phyloP scores from a whole-genome alignment of 2,797 vertebrate species.

The Hapalemur alaotrensis region DNA sequence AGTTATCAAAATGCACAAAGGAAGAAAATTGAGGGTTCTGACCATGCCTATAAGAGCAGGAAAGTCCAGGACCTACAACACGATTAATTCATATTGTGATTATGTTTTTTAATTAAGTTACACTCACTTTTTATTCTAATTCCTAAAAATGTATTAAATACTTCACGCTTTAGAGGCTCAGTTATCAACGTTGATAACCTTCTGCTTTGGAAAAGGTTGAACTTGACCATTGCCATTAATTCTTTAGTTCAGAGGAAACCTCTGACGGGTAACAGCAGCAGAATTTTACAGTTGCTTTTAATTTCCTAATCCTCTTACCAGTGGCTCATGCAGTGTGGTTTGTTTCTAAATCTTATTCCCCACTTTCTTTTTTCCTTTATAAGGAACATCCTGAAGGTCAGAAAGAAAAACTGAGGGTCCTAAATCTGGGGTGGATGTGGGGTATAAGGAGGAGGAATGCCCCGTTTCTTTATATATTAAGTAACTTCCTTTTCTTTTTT shows the following conservation, averaged over 20 bases:
- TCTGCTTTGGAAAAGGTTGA: conserved; percentile 33
- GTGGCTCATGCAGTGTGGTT: background rate
- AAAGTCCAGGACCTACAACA: background rate
- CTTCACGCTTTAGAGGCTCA: background rate
- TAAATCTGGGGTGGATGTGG: background rate
- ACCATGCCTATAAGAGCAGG: background rate
- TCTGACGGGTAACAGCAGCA: background rate
- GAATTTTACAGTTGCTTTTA: background rate
- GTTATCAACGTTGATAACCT: background rate
- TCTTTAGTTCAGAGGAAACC: conserved; percentile 16
- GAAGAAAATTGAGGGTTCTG: conserved; percentile 50
- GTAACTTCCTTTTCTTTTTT: background rate
- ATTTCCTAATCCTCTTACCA: conserved; percentile 17
- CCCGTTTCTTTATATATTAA: background rate
- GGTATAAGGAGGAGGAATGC: fast-evolving
- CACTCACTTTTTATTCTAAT: conserved; percentile 37
- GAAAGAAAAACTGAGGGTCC: background rate
- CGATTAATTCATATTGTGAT: conserved; percentile 45
- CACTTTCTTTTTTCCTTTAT: conserved; percentile 24
- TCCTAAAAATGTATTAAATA: conserved; percentile 29
- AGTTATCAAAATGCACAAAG: conserved; percentile 38
- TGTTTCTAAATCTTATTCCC: background rate
- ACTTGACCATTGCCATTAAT: conserved; percentile 18
- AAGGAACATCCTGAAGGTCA: background rate
- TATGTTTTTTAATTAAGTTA: conserved; percentile 66